A percentile compares a stretch with the other conserved stretches of the same genome.
These are phyloP conservation scores for Hoplias malabaricus DNA, from an alignment of 2,113 vertebrate species.

Conservation along the genomic window DNA sequence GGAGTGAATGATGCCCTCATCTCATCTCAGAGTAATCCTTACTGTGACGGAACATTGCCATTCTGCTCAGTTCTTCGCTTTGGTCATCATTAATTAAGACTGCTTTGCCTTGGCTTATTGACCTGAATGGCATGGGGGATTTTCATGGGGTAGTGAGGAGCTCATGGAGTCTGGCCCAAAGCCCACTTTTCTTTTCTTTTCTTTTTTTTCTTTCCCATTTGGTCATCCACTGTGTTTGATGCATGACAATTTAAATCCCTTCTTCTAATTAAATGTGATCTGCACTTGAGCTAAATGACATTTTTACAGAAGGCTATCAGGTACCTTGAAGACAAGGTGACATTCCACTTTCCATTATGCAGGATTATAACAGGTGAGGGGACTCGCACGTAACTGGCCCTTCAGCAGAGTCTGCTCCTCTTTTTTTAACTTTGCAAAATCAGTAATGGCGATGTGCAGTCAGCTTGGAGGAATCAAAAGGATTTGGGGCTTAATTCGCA, in stretches of 20 bases:
- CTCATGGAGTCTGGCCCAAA: conserved; percentile 74
- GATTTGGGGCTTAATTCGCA: conserved; percentile 77
- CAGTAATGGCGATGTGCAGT: conserved; percentile 74
- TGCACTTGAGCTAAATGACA: conserved; percentile 80
- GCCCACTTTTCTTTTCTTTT: conserved; percentile 73
- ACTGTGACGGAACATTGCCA: conserved; percentile 57
- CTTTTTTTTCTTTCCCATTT: too few species aligned
- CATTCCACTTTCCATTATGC: conserved; percentile 79
- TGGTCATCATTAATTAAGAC: conserved; percentile 82
- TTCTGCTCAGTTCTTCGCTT: conserved; percentile 62
- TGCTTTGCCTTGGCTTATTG: conserved; percentile 75
- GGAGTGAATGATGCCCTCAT: neutral
- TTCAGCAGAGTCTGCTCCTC: conserved; percentile 54
- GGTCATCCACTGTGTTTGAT: conserved; percentile 75
- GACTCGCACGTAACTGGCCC: conserved; percentile 63
- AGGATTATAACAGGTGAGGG: conserved; percentile 77
- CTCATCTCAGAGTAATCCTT: neutral
- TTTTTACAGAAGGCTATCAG: conserved; percentile 76
- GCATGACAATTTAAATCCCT: conserved; percentile 81
- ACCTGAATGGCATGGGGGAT: conserved; percentile 75
- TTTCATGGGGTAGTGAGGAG: conserved; percentile 76
- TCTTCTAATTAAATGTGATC: conserved; percentile 83
- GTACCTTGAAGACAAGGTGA: conserved; percentile 80
- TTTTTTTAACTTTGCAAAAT: conserved; percentile 67
- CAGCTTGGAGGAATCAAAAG: conserved; percentile 71